Conservation (phyloP, 2,888 invertebrate species). For the Apamea sordens region DNA sequence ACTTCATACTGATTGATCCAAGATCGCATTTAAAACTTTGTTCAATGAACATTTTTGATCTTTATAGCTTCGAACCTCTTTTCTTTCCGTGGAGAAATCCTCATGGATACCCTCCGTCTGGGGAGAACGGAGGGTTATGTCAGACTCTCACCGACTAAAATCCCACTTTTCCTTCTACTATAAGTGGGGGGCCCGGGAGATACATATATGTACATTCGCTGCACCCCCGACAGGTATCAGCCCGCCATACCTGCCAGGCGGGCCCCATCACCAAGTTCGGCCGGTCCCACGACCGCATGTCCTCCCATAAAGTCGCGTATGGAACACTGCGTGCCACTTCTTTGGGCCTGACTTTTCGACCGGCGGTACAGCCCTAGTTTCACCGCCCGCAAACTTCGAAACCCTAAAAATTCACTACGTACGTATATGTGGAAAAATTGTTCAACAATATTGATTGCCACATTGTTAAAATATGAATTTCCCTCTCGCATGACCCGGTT, state of each 20-base stretch:
- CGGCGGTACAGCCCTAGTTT: not conserved
- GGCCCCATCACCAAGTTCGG: not conserved
- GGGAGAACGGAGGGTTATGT: not conserved
- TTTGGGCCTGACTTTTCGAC: not conserved
- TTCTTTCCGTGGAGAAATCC: not conserved
- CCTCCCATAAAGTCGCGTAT: not conserved
- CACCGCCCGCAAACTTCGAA: not conserved
- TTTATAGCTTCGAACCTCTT: not conserved
- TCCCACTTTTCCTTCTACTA: not conserved
- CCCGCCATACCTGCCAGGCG: no score
- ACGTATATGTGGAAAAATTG: not conserved
- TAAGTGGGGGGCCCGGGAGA: no score
- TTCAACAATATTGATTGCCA: slow-evolving; percentile 19
- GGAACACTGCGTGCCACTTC: not conserved
- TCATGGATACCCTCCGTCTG: not conserved
- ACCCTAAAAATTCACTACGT: not conserved
- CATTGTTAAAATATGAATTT: slow-evolving; percentile 35
- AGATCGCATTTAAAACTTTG: not conserved
- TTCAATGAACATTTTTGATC: not conserved
- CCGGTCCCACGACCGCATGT: not conserved
- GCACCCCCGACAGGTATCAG: no score
- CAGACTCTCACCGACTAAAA: not conserved
- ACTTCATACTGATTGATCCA: not conserved
- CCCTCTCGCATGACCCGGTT: slow-evolving; percentile 36
- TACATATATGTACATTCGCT: no score